These are phyloP conservation scores for Meiosimyza decipiens DNA, from an alignment of 2,888 invertebrate species.

Conservation along the genomic window DNA sequence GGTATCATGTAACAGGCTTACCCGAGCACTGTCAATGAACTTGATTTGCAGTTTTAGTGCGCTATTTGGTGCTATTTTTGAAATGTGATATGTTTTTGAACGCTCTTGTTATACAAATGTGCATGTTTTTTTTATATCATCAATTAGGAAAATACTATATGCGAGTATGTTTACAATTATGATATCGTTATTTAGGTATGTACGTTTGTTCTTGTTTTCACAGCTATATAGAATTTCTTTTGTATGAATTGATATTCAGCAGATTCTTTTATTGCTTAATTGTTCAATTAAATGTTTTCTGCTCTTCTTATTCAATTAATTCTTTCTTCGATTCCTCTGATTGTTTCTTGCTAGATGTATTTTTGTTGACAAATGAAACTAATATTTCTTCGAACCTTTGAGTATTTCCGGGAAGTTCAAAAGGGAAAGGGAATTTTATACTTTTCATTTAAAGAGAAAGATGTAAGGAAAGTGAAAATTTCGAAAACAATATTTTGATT, in stretches of 20 bases:
- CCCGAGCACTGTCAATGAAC: too few species aligned
- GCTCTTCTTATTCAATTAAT: slow-evolving; percentile 44
- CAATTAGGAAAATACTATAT: not conserved
- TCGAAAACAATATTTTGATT: too few species aligned
- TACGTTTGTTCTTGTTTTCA: too few species aligned
- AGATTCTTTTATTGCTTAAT: slow-evolving; percentile 41
- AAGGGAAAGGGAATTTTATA: too few species aligned
- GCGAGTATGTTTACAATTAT: not conserved
- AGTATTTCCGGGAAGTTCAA: too few species aligned
- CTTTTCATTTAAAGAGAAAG: too few species aligned
- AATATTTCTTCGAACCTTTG: too few species aligned
- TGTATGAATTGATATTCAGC: not conserved
- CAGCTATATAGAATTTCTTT: slow-evolving; percentile 18
- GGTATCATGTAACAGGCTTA: not conserved
- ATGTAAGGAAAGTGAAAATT: too few species aligned
- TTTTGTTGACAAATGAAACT: too few species aligned
- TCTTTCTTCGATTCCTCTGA: not conserved
- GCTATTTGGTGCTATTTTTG: slow-evolving; percentile 35
- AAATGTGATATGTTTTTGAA: not conserved
- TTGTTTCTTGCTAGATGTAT: too few species aligned
- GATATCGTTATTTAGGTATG: too few species aligned
- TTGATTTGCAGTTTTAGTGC: not conserved
- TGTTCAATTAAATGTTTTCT: slow-evolving; percentile 48
- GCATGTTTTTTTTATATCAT: not conserved
- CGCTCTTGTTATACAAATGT: not conserved